These are phyloP conservation scores for Urocolius indicus DNA, from an alignment of 2,113 vertebrate genomes.

Conservation along the genomic window DNA sequence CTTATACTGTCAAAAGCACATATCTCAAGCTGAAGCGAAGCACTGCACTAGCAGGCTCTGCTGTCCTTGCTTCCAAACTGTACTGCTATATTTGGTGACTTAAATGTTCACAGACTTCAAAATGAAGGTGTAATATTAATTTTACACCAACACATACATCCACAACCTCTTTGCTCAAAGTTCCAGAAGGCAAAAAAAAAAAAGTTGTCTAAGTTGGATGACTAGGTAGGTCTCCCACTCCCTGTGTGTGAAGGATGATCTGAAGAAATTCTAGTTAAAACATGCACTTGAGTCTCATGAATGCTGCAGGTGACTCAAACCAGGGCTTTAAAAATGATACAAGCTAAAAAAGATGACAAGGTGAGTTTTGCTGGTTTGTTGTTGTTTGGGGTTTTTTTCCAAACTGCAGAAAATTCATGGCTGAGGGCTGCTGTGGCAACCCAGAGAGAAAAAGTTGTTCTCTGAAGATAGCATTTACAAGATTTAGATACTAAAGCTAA, in stretches of 20 bases:
- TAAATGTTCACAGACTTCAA: neutral
- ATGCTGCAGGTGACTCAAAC: neutral
- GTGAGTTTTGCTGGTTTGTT: too few species aligned
- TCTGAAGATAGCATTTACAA: neutral
- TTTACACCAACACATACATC: neutral
- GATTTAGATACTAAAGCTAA: neutral
- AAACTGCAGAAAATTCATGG: neutral
- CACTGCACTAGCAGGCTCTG: neutral
- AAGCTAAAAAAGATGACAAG: neutral
- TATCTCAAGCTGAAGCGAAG: neutral
- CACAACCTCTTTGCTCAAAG: neutral
- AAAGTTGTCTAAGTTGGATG: neutral
- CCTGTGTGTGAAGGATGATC: neutral
- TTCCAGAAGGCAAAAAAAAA: neutral
- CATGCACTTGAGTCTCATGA: neutral
- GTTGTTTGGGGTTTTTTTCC: neutral
- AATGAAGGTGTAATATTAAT: neutral
- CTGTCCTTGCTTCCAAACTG: neutral
- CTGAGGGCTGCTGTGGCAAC: neutral
- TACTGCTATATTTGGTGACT: neutral
- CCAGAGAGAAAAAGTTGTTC: neutral
- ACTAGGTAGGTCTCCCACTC: neutral
- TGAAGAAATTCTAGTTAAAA: neutral
- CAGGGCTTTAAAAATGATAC: neutral
- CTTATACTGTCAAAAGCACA: neutral